Base-by-base conservation (phyloP, 2,888 invertebrate species). In the Drymonia ruficornis region DNA sequence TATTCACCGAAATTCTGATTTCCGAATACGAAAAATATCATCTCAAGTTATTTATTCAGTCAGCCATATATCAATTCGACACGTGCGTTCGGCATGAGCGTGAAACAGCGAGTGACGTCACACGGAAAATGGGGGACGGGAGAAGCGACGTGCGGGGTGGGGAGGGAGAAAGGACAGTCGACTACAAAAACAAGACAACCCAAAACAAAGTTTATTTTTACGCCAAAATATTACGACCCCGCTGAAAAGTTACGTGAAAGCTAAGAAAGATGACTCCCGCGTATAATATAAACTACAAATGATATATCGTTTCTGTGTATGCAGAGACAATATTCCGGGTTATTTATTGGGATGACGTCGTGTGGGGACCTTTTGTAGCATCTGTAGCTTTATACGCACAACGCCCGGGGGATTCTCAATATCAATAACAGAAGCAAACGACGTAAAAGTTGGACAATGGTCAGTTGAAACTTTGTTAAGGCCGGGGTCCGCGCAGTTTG, bases 11-110 rank as follows among this genome's bases (percentile, higher is more conserved):
- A 4, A 4, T 23, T 23, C 5, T 23, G 23, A 23, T 23, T 23
- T 23, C 23, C 23, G 23, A 23, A 23, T 23, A 23, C 23, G 23
- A 23, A 23, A 23, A 23, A 23, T 23, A 23, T 6, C 23, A 78
- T 78, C 74, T 70, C 63, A 76, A 78, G 77, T 85, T 86, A 87
- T 88, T 86, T 88, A 89, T 90, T 87, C 86, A 84, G 80, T 78
- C 63, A 77, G 76, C 70, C 76, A 40, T 90, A 91, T 89, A 89
- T 91, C 89, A 90, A 76, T 83, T 83, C 78, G 83, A 82, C 89
- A 87, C 89, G 86, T 89, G 89, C 80, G 73, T 68, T 68, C 75
- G 78, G 80, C 83, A 78, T 64, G 61, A 63, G 52, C 43, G 61
- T 60, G 65, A 74, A 71, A 73, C 64, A 65, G 65, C 63, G 70